Evolutionary conservation across 2,797 vertebrate species (phyloP).

Genomic region (Pelochelys cantorii): DNA sequence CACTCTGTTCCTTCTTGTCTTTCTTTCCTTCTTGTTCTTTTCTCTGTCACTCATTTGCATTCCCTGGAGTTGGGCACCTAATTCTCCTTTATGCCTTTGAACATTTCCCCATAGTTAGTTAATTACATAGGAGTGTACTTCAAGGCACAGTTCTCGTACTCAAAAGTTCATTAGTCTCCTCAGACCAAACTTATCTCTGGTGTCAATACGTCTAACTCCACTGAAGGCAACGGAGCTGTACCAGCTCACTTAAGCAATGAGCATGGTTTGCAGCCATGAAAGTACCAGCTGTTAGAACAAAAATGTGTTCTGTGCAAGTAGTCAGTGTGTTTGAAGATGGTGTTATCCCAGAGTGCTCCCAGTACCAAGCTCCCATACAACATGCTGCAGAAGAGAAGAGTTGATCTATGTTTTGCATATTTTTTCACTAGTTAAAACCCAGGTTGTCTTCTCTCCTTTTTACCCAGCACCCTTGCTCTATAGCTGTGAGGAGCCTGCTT

Average conservation of each 20-base stretch:
- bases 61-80: neutral
- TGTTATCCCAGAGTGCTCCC: neutral
- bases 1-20: constrained; percentile 16
- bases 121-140: neutral
- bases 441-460: neutral
- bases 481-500: constrained; percentile 1
- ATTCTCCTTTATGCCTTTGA: neutral
- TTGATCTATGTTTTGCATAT: neutral
- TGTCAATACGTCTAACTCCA: neutral
- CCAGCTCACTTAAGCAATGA: neutral
- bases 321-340: neutral
- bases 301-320: neutral
- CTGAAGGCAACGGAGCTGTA: neutral
- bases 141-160: neutral
- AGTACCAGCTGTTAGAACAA: neutral
- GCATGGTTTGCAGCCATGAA: neutral
- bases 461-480: neutral
- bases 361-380: neutral
- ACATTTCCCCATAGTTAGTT: neutral
- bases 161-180: neutral
- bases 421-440: neutral
- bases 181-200: neutral
- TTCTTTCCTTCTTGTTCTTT: neutral
- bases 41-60: neutral
- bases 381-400: neutral